Base-by-base conservation (phyloP, 2,113 vertebrate genomes). In the Pampusana beccarii region DNA sequence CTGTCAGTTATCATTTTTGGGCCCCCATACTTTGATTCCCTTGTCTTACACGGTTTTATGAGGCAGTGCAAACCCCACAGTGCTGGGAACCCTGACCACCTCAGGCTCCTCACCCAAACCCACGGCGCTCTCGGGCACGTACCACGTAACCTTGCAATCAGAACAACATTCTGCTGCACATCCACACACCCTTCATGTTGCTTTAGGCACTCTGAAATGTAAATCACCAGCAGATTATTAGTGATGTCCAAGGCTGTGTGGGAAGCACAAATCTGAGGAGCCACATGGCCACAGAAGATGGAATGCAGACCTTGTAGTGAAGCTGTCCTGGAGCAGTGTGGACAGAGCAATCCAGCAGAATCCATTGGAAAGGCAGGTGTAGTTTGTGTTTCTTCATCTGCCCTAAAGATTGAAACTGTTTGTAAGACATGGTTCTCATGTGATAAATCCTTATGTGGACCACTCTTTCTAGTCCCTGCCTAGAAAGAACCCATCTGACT, bases 71-170 rank as follows among this genome's bases (percentile, higher is more conserved):
- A 72, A 73, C 28, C 29, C 29, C n/a, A 15, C n/a, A 48, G 5
- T 16, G 14, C 23, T 54, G n/a, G 40, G 53, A 60, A 28, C 16
- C 44, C 4, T 14, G 51, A 29, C 58, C 20, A 42, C 33, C 33
- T 58, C 10, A 7, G 38, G 29, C 46, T 73, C 61, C 48, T 73
- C 17, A 21, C 50, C 25, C 25, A 71, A 16, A 71, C 40, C 64
- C 26, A 4, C 42, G 14, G 24, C 3, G 1, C 48, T 28, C 25
- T 61, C 2, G 0, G 26, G 48, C 31, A 33, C 2, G n/a, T 40
- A 33, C 29, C 48, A 25, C 11, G 1, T 33, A 42, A 21, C 29
- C 40, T 40, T 77, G 48, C 44, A 34, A 15, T 73, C 53, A 38
- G 36, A 60, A 53, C 33, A 50, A 31, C 21, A 5, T 42, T 11